Percentiles rank a stretch among this genome's conserved stretches.
Evolutionary conservation across 1,140 invertebrate genomes (phyloP).

Genomic region (Pygmarrhopalites habei): DNA sequence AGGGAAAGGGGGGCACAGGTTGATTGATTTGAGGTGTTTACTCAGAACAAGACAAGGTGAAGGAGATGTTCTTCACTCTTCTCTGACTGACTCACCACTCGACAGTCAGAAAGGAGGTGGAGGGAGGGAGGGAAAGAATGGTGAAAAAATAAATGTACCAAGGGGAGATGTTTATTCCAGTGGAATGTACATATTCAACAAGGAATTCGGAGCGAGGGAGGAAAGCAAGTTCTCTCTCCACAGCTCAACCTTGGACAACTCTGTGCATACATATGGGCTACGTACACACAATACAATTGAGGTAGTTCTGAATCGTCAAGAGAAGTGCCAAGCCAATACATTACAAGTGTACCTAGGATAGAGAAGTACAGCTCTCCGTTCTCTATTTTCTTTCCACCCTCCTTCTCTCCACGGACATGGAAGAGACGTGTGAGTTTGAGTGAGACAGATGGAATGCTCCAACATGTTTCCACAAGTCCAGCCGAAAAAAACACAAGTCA

Average conservation of each 20-base stretch:
- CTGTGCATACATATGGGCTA: too few species aligned
- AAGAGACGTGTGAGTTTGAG: not conserved
- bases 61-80: constrained; percentile 2
- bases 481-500: too few species aligned
- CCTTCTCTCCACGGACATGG: not conserved
- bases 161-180: too few species aligned
- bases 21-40: constrained; percentile 15
- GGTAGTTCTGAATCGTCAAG: not conserved
- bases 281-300: too few species aligned
- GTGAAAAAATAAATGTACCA: too few species aligned
- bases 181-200: too few species aligned
- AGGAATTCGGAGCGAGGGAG: too few species aligned
- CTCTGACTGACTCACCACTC: constrained; percentile 9
- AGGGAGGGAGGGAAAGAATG: too few species aligned
- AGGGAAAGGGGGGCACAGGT: too few species aligned
- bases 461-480: too few species aligned
- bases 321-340: constrained; percentile 1
- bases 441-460: constrained; percentile 11
- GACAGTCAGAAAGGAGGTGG: constrained; percentile 4
- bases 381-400: not conserved
- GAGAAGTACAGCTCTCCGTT: not conserved
- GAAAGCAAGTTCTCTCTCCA: too few species aligned
- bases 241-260: too few species aligned
- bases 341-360: not conserved
- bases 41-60: constrained; percentile 7